Percentiles rank a stretch among this genome's conserved stretches.
These are phyloP conservation scores for Etheostoma spectabile DNA, from an alignment of 2,113 vertebrate genomes.

Conservation along the genomic window DNA sequence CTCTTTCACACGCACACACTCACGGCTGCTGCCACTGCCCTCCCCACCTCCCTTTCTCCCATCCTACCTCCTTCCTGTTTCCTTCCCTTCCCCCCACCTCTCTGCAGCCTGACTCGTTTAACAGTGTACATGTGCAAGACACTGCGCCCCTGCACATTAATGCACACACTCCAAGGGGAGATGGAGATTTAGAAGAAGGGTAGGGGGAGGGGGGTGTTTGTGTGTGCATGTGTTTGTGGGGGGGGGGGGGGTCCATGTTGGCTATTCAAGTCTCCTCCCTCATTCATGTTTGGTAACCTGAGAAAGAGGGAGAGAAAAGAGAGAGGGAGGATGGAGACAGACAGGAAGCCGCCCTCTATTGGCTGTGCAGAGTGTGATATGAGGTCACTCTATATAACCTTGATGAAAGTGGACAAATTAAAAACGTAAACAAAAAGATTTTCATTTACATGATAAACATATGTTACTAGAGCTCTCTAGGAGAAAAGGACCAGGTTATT, in stretches of 20 bases:
- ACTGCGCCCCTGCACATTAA: slow-evolving; percentile 66
- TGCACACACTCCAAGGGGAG: slow-evolving; percentile 62
- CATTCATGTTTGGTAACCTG: slow-evolving; percentile 78
- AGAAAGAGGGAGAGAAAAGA: slow-evolving; percentile 47
- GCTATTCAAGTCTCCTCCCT: slow-evolving; percentile 66
- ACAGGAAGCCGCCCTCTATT: slow-evolving; percentile 20
- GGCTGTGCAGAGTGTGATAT: slow-evolving; percentile 45
- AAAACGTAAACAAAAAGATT: neutral
- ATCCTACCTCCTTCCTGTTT: slow-evolving; percentile 75
- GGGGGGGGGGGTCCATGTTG: slow-evolving; percentile 41
- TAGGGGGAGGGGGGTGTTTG: neutral
- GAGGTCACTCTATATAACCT: slow-evolving; percentile 66
- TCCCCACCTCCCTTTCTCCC: slow-evolving; percentile 69
- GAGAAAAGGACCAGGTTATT: slow-evolving; percentile 26
- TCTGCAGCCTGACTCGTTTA: slow-evolving; percentile 81
- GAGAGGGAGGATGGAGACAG: slow-evolving; percentile 40
- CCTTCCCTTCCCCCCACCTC: slow-evolving; percentile 68
- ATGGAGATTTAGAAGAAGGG: slow-evolving; percentile 33
- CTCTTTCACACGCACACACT: slow-evolving; percentile 15
- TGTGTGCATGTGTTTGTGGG: slow-evolving; percentile 14
- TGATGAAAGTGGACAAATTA: slow-evolving; percentile 50
- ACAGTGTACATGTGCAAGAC: slow-evolving; percentile 67
- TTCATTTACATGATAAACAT: slow-evolving; percentile 23
- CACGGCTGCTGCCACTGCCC: slow-evolving; percentile 64
- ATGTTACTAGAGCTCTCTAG: slow-evolving; percentile 30